A percentile compares a stretch with the other conserved stretches of the same genome.
Conservation (phyloP, 92 coral and sea anemone genomes). For the Nematostella vectensis region DNA sequence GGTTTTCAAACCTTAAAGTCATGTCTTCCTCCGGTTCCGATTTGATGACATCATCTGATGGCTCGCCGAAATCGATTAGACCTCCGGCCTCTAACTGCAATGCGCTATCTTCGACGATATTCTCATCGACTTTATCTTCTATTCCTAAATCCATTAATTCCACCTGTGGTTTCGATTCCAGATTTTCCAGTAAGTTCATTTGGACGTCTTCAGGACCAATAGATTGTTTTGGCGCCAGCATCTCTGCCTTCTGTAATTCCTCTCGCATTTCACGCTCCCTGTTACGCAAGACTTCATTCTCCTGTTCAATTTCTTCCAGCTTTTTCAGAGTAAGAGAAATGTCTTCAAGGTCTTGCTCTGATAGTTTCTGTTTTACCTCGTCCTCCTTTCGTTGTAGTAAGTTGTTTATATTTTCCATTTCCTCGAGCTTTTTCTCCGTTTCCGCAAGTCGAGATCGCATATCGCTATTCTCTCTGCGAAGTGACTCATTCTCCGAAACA, state of each 20-base stretch:
- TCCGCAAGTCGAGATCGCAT: constrained; percentile 3
- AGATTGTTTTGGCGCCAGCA: neutral
- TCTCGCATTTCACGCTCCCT: constrained; percentile 13
- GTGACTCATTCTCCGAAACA: constrained; percentile 4
- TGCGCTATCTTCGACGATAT: neutral
- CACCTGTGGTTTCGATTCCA: constrained; percentile 9
- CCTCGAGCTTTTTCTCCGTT: constrained; percentile 1
- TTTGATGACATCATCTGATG: neutral
- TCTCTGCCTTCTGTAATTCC: constrained; percentile 15
- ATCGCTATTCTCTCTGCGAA: constrained; percentile 7
- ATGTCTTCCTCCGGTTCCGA: neutral
- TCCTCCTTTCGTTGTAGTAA: constrained; percentile 15
- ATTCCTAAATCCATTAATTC: constrained; percentile 8
- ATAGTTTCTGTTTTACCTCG: constrained; percentile 34
- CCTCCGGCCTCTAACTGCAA: constrained; percentile 10
- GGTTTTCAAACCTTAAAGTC: neutral
- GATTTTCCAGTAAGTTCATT: constrained; percentile 21
- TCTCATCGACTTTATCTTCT: neutral
- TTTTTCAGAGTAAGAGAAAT: constrained; percentile 18
- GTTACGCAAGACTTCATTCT: constrained; percentile 37
- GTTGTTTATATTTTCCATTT: constrained; percentile 2
- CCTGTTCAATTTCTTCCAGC: constrained; percentile 24
- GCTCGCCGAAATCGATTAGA: constrained; percentile 17
- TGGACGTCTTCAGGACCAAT: neutral
- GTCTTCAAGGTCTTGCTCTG: constrained; percentile 39